Percentiles rank a stretch among this genome's conserved stretches.
These are phyloP conservation scores for Drosophila prosaltans DNA, from an alignment of 1,140 invertebrate genomes.

Conservation along the genomic window DNA sequence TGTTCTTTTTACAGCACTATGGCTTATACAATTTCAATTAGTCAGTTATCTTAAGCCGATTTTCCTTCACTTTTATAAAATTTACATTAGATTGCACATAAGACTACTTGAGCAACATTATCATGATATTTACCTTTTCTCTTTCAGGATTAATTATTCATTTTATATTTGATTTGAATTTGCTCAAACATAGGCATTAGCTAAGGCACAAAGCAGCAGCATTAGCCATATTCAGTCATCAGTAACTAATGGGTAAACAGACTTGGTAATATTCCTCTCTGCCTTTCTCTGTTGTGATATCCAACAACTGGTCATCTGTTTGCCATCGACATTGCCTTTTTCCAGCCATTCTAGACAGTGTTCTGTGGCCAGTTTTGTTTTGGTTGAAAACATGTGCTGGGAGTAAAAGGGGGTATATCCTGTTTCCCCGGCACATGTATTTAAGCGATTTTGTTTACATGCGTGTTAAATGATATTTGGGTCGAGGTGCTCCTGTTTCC, in stretches of 20 bases:
- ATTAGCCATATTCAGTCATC: constrained; percentile 33
- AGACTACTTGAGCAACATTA: neutral
- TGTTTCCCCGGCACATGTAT: constrained; percentile 34
- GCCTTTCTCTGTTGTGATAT: neutral
- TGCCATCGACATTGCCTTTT: constrained; percentile 23
- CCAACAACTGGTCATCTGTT: constrained; percentile 10
- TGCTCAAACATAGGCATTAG: constrained; percentile 15
- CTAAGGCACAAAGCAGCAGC: constrained; percentile 12
- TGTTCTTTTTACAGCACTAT: too few species aligned
- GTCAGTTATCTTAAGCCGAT: neutral
- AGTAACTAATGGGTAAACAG: constrained; percentile 46
- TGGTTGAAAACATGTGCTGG: constrained; percentile 4
- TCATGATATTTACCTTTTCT: neutral
- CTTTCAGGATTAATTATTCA: constrained; percentile 51
- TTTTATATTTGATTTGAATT: constrained; percentile 53
- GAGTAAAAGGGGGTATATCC: neutral
- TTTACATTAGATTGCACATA: neutral
- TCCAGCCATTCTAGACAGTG: constrained; percentile 13
- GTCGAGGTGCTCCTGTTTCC: constrained; percentile 21
- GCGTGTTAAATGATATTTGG: constrained; percentile 59
- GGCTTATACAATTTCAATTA: neutral
- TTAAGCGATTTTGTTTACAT: constrained; percentile 55
- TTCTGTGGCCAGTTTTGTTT: constrained; percentile 29
- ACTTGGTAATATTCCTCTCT: constrained; percentile 1
- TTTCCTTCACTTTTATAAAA: neutral